Evolutionary conservation across 2,888 invertebrate genomes (phyloP).

Genomic region (Unio delphinus): DNA sequence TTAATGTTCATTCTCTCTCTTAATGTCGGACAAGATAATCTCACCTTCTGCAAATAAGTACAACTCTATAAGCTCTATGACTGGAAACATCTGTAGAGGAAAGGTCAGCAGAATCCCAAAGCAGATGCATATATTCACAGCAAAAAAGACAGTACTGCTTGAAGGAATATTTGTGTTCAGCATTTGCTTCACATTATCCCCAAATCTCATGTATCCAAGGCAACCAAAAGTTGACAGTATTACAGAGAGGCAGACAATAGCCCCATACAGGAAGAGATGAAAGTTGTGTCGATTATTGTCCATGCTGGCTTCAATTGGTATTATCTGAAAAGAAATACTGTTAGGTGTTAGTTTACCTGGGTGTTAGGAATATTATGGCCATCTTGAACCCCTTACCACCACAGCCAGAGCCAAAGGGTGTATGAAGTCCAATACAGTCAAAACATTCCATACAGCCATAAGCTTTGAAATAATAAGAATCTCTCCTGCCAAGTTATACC

Average conservation of each 20-base stretch:
- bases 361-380: neutral
- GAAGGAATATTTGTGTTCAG: constrained; percentile 60
- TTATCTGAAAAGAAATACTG: constrained; percentile 50
- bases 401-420: neutral
- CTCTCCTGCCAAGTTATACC: too few relatives aligned
- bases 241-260: constrained; percentile 46
- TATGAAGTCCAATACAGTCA: neutral
- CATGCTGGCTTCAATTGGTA: constrained; percentile 70
- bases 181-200: constrained; percentile 61
- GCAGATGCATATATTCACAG: constrained; percentile 63
- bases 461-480: too few relatives aligned
- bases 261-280: constrained; percentile 58
- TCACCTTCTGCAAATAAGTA: constrained; percentile 57
- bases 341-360: neutral
- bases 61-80: constrained; percentile 62
- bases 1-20: too few relatives aligned
- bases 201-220: constrained; percentile 65
- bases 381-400: neutral
- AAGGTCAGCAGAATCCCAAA: constrained; percentile 65
- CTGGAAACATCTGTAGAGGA: constrained; percentile 68
- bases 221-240: constrained; percentile 61
- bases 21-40: neutral
- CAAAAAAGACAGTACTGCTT: constrained; percentile 38
- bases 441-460: too few relatives aligned
- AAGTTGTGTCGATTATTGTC: constrained; percentile 67